Evolutionary conservation across 1,140 invertebrate species (phyloP).

Genomic region (Drosophila willistoni): DNA sequence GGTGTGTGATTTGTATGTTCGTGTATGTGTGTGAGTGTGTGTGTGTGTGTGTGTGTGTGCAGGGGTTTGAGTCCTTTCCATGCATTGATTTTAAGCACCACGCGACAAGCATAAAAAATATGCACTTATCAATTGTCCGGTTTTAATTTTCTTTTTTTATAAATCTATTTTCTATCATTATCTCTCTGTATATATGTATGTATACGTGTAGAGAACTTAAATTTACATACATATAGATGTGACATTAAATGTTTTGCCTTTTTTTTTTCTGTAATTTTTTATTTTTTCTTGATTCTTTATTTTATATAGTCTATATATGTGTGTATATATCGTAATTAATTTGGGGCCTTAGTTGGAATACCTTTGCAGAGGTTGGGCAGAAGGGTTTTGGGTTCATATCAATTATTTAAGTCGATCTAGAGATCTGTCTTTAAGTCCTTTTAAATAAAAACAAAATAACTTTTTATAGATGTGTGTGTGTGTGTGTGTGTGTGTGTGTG

Average conservation of each 20-base stretch:
- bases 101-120: slow-evolving; percentile 1
- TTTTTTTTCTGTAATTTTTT: slow-evolving; percentile 22
- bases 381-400: no score
- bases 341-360: background rate
- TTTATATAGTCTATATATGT: background rate
- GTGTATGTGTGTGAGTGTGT: slow-evolving; percentile 22
- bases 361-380: background rate
- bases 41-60: slow-evolving; percentile 19
- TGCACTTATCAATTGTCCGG: background rate
- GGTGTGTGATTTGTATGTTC: slow-evolving; percentile 19
- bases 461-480: no score
- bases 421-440: no score
- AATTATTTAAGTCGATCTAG: no score
- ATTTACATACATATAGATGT: slow-evolving; percentile 27
- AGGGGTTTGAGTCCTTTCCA: slow-evolving; percentile 6
- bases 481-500: no score
- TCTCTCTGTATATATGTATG: background rate
- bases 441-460: no score
- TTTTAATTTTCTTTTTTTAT: background rate
- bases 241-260: slow-evolving; percentile 14
- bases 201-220: slow-evolving; percentile 1
- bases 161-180: background rate
- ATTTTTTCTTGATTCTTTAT: background rate
- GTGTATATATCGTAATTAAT: background rate
- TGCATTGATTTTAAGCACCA: slow-evolving; percentile 7